phyloP scores from a whole-genome alignment of 2,113 vertebrate species.

The Pomatorhinus ruficollis region DNA sequence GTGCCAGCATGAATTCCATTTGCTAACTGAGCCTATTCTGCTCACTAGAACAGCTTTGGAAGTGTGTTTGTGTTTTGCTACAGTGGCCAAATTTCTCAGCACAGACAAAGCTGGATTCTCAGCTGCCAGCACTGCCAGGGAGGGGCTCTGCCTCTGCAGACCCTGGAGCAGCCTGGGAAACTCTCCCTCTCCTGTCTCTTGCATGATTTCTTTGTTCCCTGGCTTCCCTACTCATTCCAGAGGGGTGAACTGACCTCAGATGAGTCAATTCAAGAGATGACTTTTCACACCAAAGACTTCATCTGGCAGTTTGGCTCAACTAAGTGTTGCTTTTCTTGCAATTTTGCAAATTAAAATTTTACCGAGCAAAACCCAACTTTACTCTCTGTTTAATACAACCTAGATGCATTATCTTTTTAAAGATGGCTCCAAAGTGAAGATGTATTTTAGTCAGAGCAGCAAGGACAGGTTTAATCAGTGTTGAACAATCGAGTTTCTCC shows the following conservation, averaged over 20 bases:
- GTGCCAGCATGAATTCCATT: not conserved
- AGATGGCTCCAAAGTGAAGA: not conserved
- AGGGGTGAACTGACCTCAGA: not conserved
- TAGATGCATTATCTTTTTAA: not conserved
- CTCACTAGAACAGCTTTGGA: not conserved
- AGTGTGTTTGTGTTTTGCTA: not conserved
- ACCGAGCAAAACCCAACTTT: not conserved
- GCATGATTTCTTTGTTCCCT: accelerated
- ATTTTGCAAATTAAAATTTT: not conserved
- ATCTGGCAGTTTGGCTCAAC: not conserved
- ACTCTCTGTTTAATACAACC: not conserved
- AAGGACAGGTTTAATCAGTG: not conserved
- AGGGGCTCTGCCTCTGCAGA: not conserved
- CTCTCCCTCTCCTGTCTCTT: not conserved
- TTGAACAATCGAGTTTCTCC: not conserved
- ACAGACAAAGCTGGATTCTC: not conserved
- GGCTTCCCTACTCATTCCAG: accelerated
- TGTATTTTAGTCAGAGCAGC: not conserved
- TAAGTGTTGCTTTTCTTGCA: not conserved
- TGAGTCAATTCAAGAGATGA: accelerated
- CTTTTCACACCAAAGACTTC: not conserved
- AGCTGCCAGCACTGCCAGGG: not conserved
- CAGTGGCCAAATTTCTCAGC: not conserved
- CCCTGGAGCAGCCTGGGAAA: not conserved
- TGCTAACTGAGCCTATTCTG: not conserved